phyloP scores from a whole-genome alignment of 2,888 invertebrate genomes.

The Hypena proboscidalis region DNA sequence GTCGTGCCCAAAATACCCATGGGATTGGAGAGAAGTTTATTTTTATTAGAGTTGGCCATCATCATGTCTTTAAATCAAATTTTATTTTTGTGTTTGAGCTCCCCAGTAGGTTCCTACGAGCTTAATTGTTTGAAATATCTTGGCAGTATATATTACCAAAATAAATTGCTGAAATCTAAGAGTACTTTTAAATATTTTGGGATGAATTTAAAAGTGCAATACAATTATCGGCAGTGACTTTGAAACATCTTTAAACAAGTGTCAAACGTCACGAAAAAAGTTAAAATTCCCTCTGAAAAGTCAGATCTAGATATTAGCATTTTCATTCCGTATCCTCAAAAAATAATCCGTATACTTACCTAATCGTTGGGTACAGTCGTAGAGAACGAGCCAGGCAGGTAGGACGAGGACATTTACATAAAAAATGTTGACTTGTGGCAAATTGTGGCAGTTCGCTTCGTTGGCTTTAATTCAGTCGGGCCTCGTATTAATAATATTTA shows the following conservation, averaged over 20 bases:
- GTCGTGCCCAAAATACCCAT: conserved; percentile 12
- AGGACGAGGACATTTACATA: conserved; percentile 54
- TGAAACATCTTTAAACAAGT: background rate
- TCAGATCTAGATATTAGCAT: too few relatives aligned
- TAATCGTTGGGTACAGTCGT: conserved; percentile 24
- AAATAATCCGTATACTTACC: conserved; percentile 15
- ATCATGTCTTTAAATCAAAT: conserved; percentile 9
- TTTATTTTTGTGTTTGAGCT: conserved; percentile 9
- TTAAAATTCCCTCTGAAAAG: too few relatives aligned
- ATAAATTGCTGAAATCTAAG: too few relatives aligned
- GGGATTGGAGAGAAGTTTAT: conserved; percentile 1
- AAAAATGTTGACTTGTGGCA: conserved; percentile 63
- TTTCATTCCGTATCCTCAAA: too few relatives aligned
- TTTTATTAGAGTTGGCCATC: conserved; percentile 14
- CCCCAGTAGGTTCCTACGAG: too few relatives aligned
- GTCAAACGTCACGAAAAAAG: too few relatives aligned
- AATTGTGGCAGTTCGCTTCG: conserved; percentile 59
- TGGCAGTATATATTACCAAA: too few relatives aligned
- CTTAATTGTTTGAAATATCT: too few relatives aligned
- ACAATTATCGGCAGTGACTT: too few relatives aligned
- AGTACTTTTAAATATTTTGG: too few relatives aligned
- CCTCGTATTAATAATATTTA: conserved; percentile 61
- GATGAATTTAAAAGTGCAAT: too few relatives aligned
- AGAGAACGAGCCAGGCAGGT: conserved; percentile 39
- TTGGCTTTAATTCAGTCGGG: conserved; percentile 58